These are phyloP conservation scores for Oryzias woworae DNA, from an alignment of 2,113 vertebrate genomes.

Conservation along the genomic window DNA sequence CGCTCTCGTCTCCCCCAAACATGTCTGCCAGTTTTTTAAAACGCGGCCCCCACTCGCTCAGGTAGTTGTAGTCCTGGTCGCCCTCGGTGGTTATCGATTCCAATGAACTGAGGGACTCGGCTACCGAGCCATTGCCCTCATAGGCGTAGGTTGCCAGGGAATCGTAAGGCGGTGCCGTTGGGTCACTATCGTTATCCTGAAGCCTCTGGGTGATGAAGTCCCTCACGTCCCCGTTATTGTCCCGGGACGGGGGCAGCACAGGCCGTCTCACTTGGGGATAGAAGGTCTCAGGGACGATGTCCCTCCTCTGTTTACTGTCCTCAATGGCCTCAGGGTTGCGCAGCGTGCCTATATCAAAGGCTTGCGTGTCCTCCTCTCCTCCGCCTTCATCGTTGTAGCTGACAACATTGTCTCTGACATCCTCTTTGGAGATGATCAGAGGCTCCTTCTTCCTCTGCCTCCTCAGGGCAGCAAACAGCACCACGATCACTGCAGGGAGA, in stretches of 20 bases:
- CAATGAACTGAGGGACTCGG: conserved; percentile 91
- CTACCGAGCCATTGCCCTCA: conserved; percentile 90
- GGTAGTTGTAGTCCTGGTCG: conserved; percentile 96
- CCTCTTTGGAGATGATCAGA: conserved; percentile 97
- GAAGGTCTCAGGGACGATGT: conserved; percentile 89
- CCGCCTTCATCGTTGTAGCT: conserved; percentile 97
- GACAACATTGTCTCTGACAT: conserved; percentile 96
- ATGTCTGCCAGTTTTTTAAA: conserved; percentile 96
- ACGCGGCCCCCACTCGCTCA: conserved; percentile 93
- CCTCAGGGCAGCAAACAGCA: conserved; percentile 89
- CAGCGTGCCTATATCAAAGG: conserved; percentile 94
- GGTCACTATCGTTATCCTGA: conserved; percentile 91
- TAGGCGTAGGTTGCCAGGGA: conserved; percentile 96
- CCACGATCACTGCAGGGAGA: conserved; percentile 84
- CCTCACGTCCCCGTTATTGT: conserved; percentile 90
- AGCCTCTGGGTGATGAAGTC: conserved; percentile 96
- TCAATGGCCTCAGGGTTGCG: conserved; percentile 94
- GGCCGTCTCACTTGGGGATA: conserved; percentile 82
- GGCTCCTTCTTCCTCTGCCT: conserved; percentile 94
- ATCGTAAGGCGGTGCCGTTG: conserved; percentile 93
- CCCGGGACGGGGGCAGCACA: conserved; percentile 72
- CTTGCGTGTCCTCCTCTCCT: conserved; percentile 96
- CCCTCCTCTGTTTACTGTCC: conserved; percentile 87
- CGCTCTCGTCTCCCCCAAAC: conserved; percentile 90
- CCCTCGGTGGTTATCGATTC: conserved; percentile 88